phyloP scores from a whole-genome alignment of 2,888 invertebrate genomes.

The Pocota personata region DNA sequence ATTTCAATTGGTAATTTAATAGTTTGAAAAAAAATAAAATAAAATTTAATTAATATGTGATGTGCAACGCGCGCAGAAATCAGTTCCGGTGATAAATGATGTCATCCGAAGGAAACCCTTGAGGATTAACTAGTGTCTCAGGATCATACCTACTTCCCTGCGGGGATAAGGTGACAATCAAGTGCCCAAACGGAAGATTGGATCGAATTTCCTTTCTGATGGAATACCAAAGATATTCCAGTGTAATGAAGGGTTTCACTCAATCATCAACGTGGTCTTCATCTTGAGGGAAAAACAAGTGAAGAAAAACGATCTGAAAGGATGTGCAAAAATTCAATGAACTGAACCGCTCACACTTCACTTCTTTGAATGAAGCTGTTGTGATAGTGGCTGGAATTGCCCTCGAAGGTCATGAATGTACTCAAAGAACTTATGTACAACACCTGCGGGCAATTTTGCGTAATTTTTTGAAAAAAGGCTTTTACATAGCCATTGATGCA shows the following conservation, averaged over 20 bases:
- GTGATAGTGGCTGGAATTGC: no score
- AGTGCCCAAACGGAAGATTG: constrained; percentile 23
- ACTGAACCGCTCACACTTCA: constrained; percentile 30
- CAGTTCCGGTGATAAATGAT: constrained; percentile 69
- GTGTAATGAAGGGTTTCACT: constrained; percentile 46
- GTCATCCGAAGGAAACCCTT: constrained; percentile 67
- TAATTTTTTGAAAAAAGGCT: not conserved
- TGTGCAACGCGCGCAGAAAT: constrained; percentile 55
- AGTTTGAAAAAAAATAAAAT: not conserved
- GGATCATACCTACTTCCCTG: constrained; percentile 15
- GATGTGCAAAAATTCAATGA: constrained; percentile 57
- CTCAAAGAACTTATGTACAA: constrained; percentile 26
- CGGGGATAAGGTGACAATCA: constrained; percentile 45
- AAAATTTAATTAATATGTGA: constrained; percentile 18
- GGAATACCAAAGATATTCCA: constrained; percentile 43
- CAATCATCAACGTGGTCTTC: constrained; percentile 14
- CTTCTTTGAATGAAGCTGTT: constrained; percentile 11
- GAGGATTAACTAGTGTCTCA: constrained; percentile 23
- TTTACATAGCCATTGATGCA: not conserved
- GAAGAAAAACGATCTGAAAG: constrained; percentile 32
- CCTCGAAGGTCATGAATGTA: constrained; percentile 46
- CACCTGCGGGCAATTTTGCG: constrained; percentile 60
- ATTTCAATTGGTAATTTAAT: constrained; percentile 67
- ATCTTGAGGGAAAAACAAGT: not conserved
- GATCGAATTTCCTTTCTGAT: constrained; percentile 55